phyloP scores from a whole-genome alignment of 2,888 invertebrate genomes.

The Cheilosia soror region DNA sequence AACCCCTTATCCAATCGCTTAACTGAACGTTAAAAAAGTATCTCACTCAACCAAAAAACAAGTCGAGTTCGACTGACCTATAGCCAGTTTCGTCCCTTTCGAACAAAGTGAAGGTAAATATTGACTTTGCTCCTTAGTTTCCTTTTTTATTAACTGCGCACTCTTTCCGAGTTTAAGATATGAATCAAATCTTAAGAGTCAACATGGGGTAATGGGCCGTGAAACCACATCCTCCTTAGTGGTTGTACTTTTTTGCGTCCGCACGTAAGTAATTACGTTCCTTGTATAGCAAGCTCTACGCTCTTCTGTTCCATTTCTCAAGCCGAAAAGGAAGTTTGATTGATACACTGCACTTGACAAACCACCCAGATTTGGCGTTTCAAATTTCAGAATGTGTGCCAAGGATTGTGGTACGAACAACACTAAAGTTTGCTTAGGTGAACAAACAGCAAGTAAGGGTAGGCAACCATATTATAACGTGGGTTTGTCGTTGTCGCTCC shows the following conservation, averaged over 20 bases:
- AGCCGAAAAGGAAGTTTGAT: constrained; percentile 53
- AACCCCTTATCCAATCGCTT: too few relatives aligned
- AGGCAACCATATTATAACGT: constrained; percentile 16
- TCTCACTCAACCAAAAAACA: too few relatives aligned
- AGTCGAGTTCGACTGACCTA: not conserved
- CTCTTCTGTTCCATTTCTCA: constrained; percentile 32
- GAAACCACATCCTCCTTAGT: constrained; percentile 49
- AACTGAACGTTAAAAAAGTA: too few relatives aligned
- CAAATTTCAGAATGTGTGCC: constrained; percentile 59
- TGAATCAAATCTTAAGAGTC: constrained; percentile 60
- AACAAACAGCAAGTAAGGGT: constrained; percentile 51
- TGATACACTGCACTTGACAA: constrained; percentile 74
- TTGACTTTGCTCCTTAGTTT: constrained; percentile 36
- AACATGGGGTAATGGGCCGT: constrained; percentile 62
- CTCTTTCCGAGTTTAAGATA: constrained; percentile 37
- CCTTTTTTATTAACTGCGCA: constrained; percentile 25
- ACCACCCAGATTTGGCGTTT: constrained; percentile 64
- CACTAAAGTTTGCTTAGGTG: constrained; percentile 68
- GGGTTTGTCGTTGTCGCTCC: constrained; percentile 25
- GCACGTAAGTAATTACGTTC: constrained; percentile 47
- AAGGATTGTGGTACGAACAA: constrained; percentile 15
- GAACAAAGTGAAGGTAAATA: constrained; percentile 46
- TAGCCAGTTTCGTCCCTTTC: not conserved
- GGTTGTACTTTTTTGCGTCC: constrained; percentile 6
- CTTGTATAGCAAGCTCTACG: constrained; percentile 13